Percentiles rank a stretch among this genome's conserved stretches.
Conservation (phyloP, 1,140 invertebrate species). For the Babylonia areolata region DNA sequence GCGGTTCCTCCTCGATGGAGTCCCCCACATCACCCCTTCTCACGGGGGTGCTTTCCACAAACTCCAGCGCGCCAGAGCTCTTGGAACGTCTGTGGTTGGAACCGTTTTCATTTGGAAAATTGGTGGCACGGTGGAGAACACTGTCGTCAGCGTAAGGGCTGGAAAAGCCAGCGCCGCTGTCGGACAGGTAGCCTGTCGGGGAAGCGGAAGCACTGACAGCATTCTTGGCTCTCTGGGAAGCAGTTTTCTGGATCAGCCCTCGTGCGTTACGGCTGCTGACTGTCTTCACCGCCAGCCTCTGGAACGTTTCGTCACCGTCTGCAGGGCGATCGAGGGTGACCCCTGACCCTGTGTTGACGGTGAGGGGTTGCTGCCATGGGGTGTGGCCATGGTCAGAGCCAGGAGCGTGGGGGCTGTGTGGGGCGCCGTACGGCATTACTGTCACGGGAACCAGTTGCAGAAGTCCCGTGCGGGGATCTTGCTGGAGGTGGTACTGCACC, state of each 20-base stretch:
- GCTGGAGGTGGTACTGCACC: constrained; percentile 66
- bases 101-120: background rate
- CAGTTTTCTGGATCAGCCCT: constrained; percentile 28
- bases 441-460: constrained; percentile 65
- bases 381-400: background rate
- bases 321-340: background rate
- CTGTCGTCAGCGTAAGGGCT: background rate
- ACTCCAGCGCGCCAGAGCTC: background rate
- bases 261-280: constrained; percentile 18
- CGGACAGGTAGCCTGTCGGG: constrained; percentile 34
- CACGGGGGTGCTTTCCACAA: background rate
- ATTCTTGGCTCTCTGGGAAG: constrained; percentile 32
- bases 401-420: constrained; percentile 13
- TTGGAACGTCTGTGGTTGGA: constrained; percentile 16
- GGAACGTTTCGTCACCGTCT: background rate
- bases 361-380: constrained; percentile 12
- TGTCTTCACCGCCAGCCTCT: background rate
- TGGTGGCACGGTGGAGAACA: background rate
- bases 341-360: background rate
- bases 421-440: constrained; percentile 43
- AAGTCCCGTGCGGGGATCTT: constrained; percentile 69
- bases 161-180: background rate
- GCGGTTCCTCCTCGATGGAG: background rate
- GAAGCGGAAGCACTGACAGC: constrained; percentile 40
- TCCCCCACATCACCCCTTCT: background rate